These are phyloP conservation scores for Ctenomys sociabilis DNA, from an alignment of 2,113 vertebrate genomes.

Conservation along the genomic window DNA sequence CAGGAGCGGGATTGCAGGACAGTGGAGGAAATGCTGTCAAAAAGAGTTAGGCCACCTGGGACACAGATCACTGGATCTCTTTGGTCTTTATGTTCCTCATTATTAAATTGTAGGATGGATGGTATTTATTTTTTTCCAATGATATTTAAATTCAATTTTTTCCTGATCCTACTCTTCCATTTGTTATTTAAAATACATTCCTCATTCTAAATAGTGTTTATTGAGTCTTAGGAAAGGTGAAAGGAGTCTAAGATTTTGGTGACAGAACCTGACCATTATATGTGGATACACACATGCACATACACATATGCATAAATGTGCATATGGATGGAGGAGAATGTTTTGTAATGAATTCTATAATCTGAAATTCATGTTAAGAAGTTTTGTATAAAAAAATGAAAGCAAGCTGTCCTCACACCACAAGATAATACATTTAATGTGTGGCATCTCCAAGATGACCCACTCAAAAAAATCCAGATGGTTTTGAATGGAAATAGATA, in stretches of 20 bases:
- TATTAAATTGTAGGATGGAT: background rate
- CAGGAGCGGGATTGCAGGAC: background rate
- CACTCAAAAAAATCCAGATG: background rate
- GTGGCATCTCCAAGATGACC: background rate
- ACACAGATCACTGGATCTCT: background rate
- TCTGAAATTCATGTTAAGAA: slow-evolving; percentile 10
- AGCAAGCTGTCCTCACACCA: background rate
- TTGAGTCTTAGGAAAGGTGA: background rate
- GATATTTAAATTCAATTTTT: background rate
- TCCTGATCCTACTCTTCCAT: background rate
- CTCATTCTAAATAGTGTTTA: slow-evolving; percentile 37
- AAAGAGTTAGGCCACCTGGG: background rate
- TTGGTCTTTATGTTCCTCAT: background rate
- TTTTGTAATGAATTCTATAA: background rate
- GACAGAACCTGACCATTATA: background rate
- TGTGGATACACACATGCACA: background rate
- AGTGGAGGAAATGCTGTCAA: background rate
- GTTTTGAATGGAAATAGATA: slow-evolving; percentile 5
- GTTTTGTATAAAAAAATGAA: background rate
- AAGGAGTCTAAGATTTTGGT: background rate
- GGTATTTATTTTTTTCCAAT: background rate
- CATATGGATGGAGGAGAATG: background rate
- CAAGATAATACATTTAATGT: background rate
- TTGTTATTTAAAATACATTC: background rate
- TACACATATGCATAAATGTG: background rate